phyloP scores from a whole-genome alignment of 1,140 invertebrate species.

The Phortica variegata region DNA sequence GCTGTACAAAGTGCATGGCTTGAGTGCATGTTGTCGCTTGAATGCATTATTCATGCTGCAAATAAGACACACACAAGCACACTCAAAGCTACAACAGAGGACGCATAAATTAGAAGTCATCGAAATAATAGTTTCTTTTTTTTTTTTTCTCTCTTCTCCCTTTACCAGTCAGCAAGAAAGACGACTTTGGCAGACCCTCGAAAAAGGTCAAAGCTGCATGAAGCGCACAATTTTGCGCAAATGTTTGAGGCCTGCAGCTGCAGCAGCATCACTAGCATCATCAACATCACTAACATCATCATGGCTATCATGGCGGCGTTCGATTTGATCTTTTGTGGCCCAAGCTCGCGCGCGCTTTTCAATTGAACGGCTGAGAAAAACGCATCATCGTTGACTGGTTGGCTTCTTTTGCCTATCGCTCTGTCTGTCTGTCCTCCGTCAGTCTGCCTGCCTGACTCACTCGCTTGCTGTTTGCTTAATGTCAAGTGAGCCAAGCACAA shows the following conservation, averaged over 20 bases:
- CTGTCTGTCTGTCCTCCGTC: constrained; percentile 18
- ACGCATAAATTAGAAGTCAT: constrained; percentile 50
- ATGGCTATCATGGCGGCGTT: constrained; percentile 34
- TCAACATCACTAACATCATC: constrained; percentile 26
- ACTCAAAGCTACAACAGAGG: no score
- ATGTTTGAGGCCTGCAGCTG: no score
- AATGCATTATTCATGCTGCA: no score
- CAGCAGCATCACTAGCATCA: constrained; percentile 28
- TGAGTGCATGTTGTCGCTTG: no score
- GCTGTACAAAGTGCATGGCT: no score
- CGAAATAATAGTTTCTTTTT: constrained; percentile 53
- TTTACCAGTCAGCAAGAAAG: neutral
- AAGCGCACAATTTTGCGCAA: no score
- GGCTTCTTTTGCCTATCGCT: constrained; percentile 10
- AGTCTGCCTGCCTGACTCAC: no score
- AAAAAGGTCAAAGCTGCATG: constrained; percentile 48
- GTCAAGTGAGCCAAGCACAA: constrained; percentile 18
- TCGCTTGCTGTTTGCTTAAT: neutral
- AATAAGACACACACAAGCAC: no score
- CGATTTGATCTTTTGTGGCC: constrained; percentile 19
- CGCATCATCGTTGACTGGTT: neutral
- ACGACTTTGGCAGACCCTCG: constrained; percentile 34
- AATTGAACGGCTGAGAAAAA: neutral
- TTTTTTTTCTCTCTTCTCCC: neutral
- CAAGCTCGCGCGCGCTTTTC: neutral